Conservation (phyloP, 92 coral and sea anemone genomes). For the Bergia sp. region DNA sequence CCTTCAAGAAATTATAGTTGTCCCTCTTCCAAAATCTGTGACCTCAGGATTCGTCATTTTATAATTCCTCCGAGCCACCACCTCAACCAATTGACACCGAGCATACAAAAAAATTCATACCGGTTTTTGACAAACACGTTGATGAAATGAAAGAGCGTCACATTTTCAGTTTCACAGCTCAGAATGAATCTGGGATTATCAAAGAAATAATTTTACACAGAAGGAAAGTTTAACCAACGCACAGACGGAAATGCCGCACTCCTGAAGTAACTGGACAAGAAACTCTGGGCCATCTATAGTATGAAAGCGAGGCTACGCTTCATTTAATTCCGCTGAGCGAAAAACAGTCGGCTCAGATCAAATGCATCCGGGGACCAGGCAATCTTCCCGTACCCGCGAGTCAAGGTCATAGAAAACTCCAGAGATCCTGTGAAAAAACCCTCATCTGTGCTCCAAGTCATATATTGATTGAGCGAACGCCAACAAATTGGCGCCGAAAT, state of each 20-base stretch:
- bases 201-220: neutral
- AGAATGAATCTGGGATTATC: neutral
- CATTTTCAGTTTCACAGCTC: constrained; percentile 18
- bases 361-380: neutral
- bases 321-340: constrained; percentile 16
- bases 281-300: constrained; percentile 3
- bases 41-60: constrained; percentile 38
- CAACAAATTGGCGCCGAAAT: no score
- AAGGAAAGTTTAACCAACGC: neutral
- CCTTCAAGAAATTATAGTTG: constrained; percentile 15
- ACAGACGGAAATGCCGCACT: constrained; percentile 15
- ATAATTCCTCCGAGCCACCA: neutral
- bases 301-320: constrained; percentile 39
- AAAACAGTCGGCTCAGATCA: constrained; percentile 33
- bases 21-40: constrained; percentile 24
- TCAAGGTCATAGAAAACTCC: no score
- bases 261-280: constrained; percentile 30
- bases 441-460: no score
- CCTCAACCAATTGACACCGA: neutral
- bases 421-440: no score
- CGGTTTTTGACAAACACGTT: neutral
- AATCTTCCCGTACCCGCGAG: no score
- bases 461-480: no score
- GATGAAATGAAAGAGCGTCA: neutral
- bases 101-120: neutral